Percentiles rank a stretch among this genome's conserved stretches.
phyloP scores from a whole-genome alignment of 2,113 vertebrate species.

The Onychostoma macrolepis region DNA sequence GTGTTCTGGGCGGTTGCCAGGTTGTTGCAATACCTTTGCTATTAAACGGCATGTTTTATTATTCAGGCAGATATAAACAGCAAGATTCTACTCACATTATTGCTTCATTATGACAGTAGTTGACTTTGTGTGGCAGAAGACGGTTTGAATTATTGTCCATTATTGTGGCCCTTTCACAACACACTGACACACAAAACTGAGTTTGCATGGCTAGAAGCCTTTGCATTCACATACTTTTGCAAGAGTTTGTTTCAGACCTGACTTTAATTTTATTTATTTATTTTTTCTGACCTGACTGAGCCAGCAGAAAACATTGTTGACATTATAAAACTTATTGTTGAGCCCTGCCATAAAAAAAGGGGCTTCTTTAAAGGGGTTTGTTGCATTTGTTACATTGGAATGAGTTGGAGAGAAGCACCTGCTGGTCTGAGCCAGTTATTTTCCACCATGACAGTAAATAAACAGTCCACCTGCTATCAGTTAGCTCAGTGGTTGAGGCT shows the following conservation, averaged over 20 bases:
- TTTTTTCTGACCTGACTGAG: neutral
- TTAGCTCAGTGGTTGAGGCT: constrained; percentile 37
- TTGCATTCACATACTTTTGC: neutral
- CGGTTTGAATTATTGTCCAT: neutral
- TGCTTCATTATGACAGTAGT: neutral
- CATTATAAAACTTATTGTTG: neutral
- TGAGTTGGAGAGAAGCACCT: constrained; percentile 57
- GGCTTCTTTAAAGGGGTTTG: neutral
- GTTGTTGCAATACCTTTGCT: neutral
- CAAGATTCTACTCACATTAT: neutral
- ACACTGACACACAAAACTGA: neutral
- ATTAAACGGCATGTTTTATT: neutral
- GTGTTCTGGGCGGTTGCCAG: neutral
- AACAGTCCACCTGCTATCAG: constrained; percentile 53
- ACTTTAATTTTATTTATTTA: neutral
- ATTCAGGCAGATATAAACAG: neutral
- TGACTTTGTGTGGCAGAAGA: neutral
- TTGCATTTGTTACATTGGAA: constrained; percentile 26
- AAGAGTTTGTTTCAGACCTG: neutral
- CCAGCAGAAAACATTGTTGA: neutral
- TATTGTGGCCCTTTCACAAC: neutral
- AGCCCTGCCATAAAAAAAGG: neutral
- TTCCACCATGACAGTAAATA: constrained; percentile 64
- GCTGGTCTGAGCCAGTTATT: constrained; percentile 61
- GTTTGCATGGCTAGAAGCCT: neutral